Conservation (phyloP, 2,113 vertebrate species). For the Podocnemis expansa region DNA sequence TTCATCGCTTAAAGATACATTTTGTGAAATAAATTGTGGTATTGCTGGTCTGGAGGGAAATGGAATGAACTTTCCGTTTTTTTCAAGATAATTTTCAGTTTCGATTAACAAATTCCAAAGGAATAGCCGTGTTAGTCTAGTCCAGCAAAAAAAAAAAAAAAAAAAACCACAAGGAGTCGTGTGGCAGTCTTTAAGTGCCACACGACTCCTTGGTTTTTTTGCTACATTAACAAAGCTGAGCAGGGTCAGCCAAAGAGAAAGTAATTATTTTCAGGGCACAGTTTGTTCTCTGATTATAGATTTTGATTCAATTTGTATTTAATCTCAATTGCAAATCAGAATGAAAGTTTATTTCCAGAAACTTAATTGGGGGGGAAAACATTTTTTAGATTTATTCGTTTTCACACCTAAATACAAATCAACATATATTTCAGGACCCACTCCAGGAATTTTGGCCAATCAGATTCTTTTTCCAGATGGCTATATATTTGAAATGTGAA, state of each 20-base stretch:
- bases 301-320: conserved; percentile 37
- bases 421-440: background rate
- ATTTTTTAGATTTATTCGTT: background rate
- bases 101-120: conserved; percentile 37
- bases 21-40: background rate
- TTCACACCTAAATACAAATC: conserved; percentile 16
- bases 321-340: conserved; percentile 31
- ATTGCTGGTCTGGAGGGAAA: background rate
- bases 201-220: no score
- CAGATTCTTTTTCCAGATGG: background rate
- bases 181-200: no score
- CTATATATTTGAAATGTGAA: background rate
- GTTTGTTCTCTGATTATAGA: conserved; percentile 11
- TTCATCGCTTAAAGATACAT: background rate
- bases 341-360: background rate
- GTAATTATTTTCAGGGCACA: conserved; percentile 8
- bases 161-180: no score
- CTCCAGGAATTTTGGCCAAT: background rate
- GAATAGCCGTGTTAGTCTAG: no score
- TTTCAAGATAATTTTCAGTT: background rate
- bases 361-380: background rate
- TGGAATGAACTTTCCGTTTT: background rate
- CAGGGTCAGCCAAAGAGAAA: conserved; percentile 26
- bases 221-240: background rate
- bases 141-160: no score